Conservation (phyloP, 2,888 invertebrate genomes). For the Eristalinus aeneus region DNA sequence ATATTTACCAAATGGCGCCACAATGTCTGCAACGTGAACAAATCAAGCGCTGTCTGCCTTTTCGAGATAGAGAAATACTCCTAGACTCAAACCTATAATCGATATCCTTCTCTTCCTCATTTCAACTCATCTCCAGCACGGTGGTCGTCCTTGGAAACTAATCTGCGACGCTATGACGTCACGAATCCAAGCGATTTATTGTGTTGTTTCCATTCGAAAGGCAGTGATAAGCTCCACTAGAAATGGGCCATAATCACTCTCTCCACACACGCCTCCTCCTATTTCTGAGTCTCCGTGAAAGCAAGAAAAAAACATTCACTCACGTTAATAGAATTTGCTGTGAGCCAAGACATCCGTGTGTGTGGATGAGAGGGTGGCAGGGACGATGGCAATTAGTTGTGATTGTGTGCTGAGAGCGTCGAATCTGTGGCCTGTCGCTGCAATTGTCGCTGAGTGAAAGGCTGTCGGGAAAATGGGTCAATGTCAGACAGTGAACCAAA, state of each 20-base stretch:
- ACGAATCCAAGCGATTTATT: constrained; percentile 30
- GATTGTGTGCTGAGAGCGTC: not conserved
- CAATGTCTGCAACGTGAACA: constrained; percentile 48
- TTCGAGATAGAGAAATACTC: not conserved
- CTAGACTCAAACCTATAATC: constrained; percentile 27
- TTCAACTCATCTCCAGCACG: not conserved
- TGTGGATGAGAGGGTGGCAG: not conserved
- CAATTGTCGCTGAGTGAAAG: not conserved
- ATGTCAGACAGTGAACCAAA: constrained; percentile 38
- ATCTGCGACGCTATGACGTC: constrained; percentile 33
- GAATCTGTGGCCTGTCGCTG: not conserved
- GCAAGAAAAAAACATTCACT: constrained; percentile 12
- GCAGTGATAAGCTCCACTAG: constrained; percentile 4
- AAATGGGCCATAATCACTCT: not conserved
- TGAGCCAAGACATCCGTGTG: not conserved
- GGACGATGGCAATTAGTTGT: constrained; percentile 12
- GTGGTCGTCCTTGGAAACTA: not conserved
- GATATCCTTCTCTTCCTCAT: constrained; percentile 18
- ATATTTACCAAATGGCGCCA: constrained; percentile 50
- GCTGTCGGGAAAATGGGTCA: constrained; percentile 33
- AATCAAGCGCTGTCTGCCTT: constrained; percentile 29
- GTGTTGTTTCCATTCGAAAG: constrained; percentile 25
- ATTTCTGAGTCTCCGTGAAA: not conserved
- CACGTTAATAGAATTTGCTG: constrained; percentile 9
- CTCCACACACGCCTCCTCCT: not conserved